Evolutionary conservation across 2,888 invertebrate species (phyloP).

Genomic region (Platycheirus rosarum): DNA sequence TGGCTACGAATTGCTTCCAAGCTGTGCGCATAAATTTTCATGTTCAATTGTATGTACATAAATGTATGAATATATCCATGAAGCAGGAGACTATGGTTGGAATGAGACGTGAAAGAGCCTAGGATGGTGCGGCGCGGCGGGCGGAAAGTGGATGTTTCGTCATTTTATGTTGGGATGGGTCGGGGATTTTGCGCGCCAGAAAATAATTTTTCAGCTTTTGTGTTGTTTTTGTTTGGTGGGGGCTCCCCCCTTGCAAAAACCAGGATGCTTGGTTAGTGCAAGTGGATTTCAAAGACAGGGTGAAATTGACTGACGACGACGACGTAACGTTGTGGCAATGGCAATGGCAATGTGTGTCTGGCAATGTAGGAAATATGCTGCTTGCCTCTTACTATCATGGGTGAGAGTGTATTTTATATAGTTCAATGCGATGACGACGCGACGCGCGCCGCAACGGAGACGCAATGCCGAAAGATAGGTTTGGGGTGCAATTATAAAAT

Average conservation of each 20-base stretch:
- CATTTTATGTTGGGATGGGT: constrained; percentile 73
- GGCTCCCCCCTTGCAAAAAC: not conserved
- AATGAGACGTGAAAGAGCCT: not conserved
- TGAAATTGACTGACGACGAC: constrained; percentile 40
- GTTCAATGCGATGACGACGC: constrained; percentile 55
- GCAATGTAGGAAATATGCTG: constrained; percentile 61
- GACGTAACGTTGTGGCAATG: no score
- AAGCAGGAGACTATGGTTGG: not conserved
- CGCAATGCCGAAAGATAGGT: constrained; percentile 12
- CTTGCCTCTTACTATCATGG: constrained; percentile 16
- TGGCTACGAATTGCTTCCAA: constrained; percentile 35
- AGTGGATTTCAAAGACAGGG: constrained; percentile 55
- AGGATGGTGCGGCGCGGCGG: not conserved
- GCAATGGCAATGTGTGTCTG: constrained; percentile 41
- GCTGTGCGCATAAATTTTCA: constrained; percentile 57
- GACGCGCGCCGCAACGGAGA: not conserved
- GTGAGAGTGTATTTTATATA: constrained; percentile 65
- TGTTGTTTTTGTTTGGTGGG: constrained; percentile 1
- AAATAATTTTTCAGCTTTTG: constrained; percentile 59
- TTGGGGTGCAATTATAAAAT: constrained; percentile 58
- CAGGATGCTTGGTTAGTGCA: constrained; percentile 24
- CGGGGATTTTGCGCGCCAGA: constrained; percentile 73
- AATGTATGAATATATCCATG: not conserved
- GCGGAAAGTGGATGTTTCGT: constrained; percentile 60
- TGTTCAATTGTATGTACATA: constrained; percentile 40